phyloP scores from a whole-genome alignment of 2,888 invertebrate species.

The Alloscopus bannaensis region DNA sequence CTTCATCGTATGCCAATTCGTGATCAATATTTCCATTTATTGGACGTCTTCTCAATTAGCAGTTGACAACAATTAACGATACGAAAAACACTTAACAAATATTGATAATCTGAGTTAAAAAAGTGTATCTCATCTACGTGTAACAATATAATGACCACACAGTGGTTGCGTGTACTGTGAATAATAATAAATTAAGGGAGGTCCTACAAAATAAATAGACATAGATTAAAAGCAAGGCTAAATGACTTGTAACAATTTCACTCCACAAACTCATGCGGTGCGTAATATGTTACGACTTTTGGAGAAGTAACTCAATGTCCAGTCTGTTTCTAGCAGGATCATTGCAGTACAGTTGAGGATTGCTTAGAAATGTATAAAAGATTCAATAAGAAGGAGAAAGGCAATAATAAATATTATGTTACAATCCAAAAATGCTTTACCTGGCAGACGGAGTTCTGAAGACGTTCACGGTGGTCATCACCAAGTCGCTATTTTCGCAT shows the following conservation, averaged over 20 bases:
- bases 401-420: not conserved
- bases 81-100: not conserved
- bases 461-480: conserved; percentile 62
- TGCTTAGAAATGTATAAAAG: conserved; percentile 11
- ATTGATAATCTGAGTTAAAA: not conserved
- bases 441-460: conserved; percentile 52
- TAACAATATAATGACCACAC: not conserved
- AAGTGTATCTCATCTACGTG: conserved; percentile 4
- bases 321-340: conserved; percentile 19
- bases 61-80: no score
- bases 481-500: conserved; percentile 68
- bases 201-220: not conserved
- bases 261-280: not conserved
- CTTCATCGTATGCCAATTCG: no score
- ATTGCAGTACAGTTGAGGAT: conserved; percentile 44
- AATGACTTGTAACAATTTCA: not conserved
- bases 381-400: not conserved
- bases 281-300: no score
- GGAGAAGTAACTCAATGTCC: conserved; percentile 32
- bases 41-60: no score
- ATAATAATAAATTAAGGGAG: conserved; percentile 13
- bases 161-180: no score
- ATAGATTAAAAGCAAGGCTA: not conserved
- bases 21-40: no score
- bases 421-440: conserved; percentile 29